Base-by-base conservation (phyloP, 2,797 vertebrate genomes). In the Myripristis jacobus region DNA sequence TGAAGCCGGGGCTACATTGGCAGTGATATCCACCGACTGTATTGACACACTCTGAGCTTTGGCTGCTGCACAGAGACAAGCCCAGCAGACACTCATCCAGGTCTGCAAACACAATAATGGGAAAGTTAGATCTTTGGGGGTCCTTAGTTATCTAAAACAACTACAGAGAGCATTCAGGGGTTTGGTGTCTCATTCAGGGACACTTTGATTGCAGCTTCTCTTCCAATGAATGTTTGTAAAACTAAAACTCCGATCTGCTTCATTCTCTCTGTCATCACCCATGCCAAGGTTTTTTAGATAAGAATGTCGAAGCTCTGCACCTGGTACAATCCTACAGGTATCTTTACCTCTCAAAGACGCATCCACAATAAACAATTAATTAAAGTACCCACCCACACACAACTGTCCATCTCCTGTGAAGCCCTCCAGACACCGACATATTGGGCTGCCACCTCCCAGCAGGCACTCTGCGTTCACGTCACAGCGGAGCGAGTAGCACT, bases 381-480 rank as follows among this genome's bases (percentile, higher is more conserved):
- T n/a, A 22, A 25, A 52, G 43, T 52, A 81, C 85, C 95, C 93
- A 98, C 97, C 96, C 57, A 91, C 82, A 82, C 96, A 98, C 0
- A 83, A 54, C 57, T 86, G 90, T 55, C 94, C 96, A 67, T 95
- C 92, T 34, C 93, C 94, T 44, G 91, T 83, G 79, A 96, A 98
- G 48, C 96, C 97, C 47, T 91, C 82, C 66, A 90, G 84, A 91
- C 97, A 98, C 6, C 88, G 90, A 80, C 97, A 98, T 10, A 29
- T 31, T 0, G 92, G 87, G 55, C 87, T 75, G 18, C 93, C 93
- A 55, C 90, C 91, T 24, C 90, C 76, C 48, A 89, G 77, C 76
- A 92, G 59, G 53, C 96, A 98, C 53, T 80, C 85, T 3, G 96
- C 94, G 2, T 95, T 94, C 21, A 80, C 66, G 38, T 88, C 92